Base-by-base conservation (phyloP, 2,888 invertebrate species). In the Platypus cylindrus region DNA sequence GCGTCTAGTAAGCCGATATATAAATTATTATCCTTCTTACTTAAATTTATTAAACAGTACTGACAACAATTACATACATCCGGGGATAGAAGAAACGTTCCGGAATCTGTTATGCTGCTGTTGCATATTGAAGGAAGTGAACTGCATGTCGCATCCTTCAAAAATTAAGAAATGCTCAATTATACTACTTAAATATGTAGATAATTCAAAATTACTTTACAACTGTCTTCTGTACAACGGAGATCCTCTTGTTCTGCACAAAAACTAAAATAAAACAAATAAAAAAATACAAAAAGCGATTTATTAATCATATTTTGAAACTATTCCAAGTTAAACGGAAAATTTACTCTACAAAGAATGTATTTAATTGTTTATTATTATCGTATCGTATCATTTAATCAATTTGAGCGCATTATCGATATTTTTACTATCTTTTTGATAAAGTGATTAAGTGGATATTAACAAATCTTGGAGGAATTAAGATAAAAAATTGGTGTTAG, bases 41-140 rank as follows among this genome's bases (percentile, higher is more conserved):
- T 58, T 45, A 69, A 62, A 44, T 71, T 64, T 3, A 66, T 65
- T 26, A 76, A 50, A 43, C 76, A 76, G 52, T 64, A 71, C 1
- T 69, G 58, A 43, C 77, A 77, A 51, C 78, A 78, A 51, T 73
- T 75, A 53, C 78, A 78, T 0, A 65, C 51, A 1, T 70, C 70
- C 0, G 73, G 70, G 1, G 70, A 72, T 0, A 65, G 67, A 41
- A 76, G 51, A 45, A 55, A 57, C 18, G 71, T 37, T 0, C 75
- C 76, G 20, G 59, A 60, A 48, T 69, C 65, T 0, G 74, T 73
- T 0, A 62, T 60, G 47, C 74, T 75, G 0, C 28, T 31, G 13
- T 30, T 25, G 26, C 52, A 49, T 34, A 18, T 33, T n/a, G 35
- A 31, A 5, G 41, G 41, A 28, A 38, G 41, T 43, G 27, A 14